A percentile compares a stretch with the other conserved stretches of the same genome.
phyloP scores from a whole-genome alignment of 1,140 invertebrate species.

The Apis dorsata region DNA sequence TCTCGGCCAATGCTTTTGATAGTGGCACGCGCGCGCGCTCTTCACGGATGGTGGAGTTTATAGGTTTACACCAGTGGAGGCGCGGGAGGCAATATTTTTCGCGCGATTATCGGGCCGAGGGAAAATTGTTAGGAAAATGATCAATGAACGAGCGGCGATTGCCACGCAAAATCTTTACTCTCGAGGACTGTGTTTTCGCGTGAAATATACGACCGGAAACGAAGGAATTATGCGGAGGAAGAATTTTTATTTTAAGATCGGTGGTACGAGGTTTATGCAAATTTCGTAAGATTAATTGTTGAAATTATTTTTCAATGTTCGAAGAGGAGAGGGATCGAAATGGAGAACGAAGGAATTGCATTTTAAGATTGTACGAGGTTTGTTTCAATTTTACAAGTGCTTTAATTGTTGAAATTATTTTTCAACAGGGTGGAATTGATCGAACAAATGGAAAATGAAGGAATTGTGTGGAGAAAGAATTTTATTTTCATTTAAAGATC shows the following conservation, averaged over 20 bases:
- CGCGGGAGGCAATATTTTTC: not conserved
- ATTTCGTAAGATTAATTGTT: no score
- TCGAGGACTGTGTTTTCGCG: not conserved
- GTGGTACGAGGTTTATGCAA: no score
- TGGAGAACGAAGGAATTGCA: no score
- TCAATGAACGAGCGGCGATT: not conserved
- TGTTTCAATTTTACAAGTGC: no score
- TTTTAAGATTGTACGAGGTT: no score
- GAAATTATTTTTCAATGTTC: no score
- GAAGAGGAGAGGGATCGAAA: no score
- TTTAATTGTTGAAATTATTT: no score
- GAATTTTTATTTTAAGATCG: not conserved
- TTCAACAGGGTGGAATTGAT: no score
- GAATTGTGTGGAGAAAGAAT: not conserved
- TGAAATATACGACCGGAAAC: not conserved
- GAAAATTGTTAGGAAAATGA: constrained; percentile 5
- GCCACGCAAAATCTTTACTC: not conserved
- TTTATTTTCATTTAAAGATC: not conserved
- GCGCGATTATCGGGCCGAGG: not conserved
- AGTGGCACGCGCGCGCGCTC: not conserved
- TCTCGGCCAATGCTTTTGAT: not conserved
- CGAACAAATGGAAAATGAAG: no score
- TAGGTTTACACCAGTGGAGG: no score
- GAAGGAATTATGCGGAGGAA: no score
- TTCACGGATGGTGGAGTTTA: not conserved